Evolutionary conservation across 2,797 vertebrate species (phyloP).

Genomic region (Hafferia zeledoni): DNA sequence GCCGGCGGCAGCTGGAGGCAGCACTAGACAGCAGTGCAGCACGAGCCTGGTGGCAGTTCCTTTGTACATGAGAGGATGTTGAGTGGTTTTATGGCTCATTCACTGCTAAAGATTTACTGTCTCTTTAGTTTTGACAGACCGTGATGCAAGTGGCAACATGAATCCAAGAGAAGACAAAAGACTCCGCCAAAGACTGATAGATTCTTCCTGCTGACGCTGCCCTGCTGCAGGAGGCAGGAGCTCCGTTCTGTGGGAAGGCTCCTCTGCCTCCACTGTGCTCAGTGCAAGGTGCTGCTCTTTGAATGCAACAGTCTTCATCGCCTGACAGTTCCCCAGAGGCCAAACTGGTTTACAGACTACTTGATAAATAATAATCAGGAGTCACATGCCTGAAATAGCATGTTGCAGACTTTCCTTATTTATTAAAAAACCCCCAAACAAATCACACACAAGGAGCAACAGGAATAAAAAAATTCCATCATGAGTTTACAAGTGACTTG

Average conservation of each 20-base stretch:
- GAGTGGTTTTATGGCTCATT: background rate
- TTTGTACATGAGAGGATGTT: fast-evolving
- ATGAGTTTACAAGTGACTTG: background rate
- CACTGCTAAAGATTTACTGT: slow-evolving; percentile 2
- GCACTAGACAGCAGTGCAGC: background rate
- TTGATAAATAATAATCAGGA: background rate
- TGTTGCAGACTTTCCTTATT: background rate
- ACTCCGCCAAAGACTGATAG: slow-evolving; percentile 79
- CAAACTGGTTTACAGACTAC: slow-evolving; percentile 4
- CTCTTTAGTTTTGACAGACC: slow-evolving; percentile 74
- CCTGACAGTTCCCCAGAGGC: background rate
- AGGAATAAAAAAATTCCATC: background rate
- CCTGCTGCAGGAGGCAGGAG: background rate
- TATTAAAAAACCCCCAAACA: background rate
- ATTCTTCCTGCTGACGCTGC: slow-evolving; percentile 74
- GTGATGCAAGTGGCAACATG: background rate
- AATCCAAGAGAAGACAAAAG: slow-evolving; percentile 58
- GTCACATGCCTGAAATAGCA: background rate
- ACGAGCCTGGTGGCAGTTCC: background rate
- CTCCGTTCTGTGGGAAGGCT: background rate
- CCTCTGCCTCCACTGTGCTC: fast-evolving
- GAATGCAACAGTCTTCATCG: fast-evolving
- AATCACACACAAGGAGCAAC: background rate
- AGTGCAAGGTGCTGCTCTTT: background rate
- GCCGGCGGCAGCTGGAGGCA: background rate